phyloP scores from a whole-genome alignment of 1,140 invertebrate species.

The Achatina immaculata region DNA sequence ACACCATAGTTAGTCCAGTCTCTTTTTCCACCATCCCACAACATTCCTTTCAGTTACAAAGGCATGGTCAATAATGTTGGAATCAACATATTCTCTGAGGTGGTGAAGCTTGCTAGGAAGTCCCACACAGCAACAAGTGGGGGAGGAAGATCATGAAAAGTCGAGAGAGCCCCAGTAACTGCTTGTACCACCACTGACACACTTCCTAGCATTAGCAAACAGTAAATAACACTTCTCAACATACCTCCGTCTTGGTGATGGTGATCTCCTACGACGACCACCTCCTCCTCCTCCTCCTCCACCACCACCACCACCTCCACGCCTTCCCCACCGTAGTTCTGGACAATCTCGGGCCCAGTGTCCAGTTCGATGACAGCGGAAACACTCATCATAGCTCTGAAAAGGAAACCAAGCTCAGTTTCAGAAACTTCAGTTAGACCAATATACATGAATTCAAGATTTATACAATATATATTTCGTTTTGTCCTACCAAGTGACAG shows the following conservation, averaged over 20 bases:
- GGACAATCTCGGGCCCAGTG: constrained; percentile 72
- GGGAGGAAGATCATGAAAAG: too few species aligned
- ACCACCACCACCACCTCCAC: constrained; percentile 46
- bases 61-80: too few species aligned
- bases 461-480: background rate
- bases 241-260: constrained; percentile 50
- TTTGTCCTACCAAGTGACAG: background rate
- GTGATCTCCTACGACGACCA: constrained; percentile 51
- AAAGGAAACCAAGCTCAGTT: constrained; percentile 6
- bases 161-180: too few species aligned
- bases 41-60: too few species aligned
- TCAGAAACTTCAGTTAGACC: too few species aligned
- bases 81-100: too few species aligned
- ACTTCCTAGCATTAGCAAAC: background rate
- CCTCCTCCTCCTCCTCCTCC: constrained; percentile 42
- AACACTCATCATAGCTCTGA: constrained; percentile 71
- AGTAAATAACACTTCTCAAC: background rate
- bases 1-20: too few species aligned
- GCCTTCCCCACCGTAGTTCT: constrained; percentile 60
- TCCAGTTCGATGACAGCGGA: constrained; percentile 69
- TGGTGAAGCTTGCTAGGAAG: too few species aligned
- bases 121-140: too few species aligned
- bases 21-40: too few species aligned
- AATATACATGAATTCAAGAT: background rate
- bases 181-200: too few species aligned